Evolutionary conservation across 2,888 invertebrate genomes (phyloP).

Genomic region (Polydrusus pterygomalis): DNA sequence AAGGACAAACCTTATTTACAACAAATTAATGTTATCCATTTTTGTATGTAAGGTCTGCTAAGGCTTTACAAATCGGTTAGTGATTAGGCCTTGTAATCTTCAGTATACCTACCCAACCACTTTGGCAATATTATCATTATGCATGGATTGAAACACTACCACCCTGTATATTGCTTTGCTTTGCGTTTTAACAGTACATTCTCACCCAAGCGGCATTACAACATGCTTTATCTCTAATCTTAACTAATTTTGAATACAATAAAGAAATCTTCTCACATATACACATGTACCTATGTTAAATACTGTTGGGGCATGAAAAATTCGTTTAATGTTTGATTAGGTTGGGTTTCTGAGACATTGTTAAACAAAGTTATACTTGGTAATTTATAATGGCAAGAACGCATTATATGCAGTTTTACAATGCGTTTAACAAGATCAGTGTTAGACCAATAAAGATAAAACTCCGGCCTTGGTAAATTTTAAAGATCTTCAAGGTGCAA

Average conservation of each 20-base stretch:
- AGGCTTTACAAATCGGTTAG: too few relatives aligned
- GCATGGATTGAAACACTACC: neutral
- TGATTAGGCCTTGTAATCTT: too few relatives aligned
- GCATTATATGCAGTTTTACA: neutral
- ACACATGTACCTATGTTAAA: slow-evolving; percentile 22
- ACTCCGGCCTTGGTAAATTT: neutral
- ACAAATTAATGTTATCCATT: too few relatives aligned
- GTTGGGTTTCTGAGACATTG: slow-evolving; percentile 7
- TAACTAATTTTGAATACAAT: slow-evolving; percentile 32
- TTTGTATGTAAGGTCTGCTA: too few relatives aligned
- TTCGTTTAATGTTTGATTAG: slow-evolving; percentile 30
- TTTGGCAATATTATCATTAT: neutral
- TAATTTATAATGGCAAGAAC: slow-evolving; percentile 20
- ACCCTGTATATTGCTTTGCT: neutral
- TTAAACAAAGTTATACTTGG: slow-evolving; percentile 6
- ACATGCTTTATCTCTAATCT: slow-evolving; percentile 26
- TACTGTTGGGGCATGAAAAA: slow-evolving; percentile 2
- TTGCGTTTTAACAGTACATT: neutral
- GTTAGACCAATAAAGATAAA: slow-evolving; percentile 1
- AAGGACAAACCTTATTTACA: too few relatives aligned
- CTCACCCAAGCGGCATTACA: slow-evolving; percentile 10
- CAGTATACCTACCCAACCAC: too few relatives aligned
- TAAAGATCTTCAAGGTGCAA: neutral
- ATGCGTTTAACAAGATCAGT: neutral
- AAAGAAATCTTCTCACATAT: slow-evolving; percentile 31